phyloP scores from a whole-genome alignment of 2,888 invertebrate genomes.

The Protula sp. region DNA sequence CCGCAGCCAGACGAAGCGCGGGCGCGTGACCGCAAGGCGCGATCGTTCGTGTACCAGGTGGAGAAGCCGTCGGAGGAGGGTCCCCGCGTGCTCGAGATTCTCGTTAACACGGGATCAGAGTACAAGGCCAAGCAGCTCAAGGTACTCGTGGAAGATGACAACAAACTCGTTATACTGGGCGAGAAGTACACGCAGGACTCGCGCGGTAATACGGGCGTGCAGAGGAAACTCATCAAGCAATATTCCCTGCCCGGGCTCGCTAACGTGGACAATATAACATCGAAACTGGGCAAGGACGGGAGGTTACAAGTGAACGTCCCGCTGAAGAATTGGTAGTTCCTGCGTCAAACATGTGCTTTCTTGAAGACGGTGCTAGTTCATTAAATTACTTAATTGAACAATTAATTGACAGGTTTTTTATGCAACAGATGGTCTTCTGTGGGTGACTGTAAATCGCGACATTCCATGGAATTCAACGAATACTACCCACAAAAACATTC shows the following conservation, averaged over 20 bases:
- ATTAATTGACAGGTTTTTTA: too few species aligned
- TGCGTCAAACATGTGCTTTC: too few species aligned
- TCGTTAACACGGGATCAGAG: conserved; percentile 23
- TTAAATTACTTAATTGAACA: too few species aligned
- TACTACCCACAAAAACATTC: too few species aligned
- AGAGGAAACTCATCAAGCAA: conserved; percentile 18
- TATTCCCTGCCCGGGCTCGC: conserved; percentile 24
- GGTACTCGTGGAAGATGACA: conserved; percentile 20
- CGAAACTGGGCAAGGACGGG: conserved; percentile 18
- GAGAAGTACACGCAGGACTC: conserved; percentile 1
- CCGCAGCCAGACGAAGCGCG: not conserved
- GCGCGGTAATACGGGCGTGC: not conserved
- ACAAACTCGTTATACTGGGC: conserved; percentile 14
- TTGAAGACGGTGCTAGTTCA: too few species aligned
- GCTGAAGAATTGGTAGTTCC: conserved; percentile 4
- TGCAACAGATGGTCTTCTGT: too few species aligned
- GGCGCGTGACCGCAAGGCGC: conserved; percentile 1
- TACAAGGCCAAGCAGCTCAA: conserved; percentile 15
- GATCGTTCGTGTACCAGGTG: conserved; percentile 22
- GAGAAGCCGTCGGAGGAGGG: conserved; percentile 11
- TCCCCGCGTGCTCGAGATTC: conserved; percentile 20
- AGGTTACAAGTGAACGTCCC: conserved; percentile 22
- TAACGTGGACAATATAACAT: conserved; percentile 16
- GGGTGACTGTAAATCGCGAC: too few species aligned
- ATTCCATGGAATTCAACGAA: too few species aligned